Percentiles rank a stretch among this genome's conserved stretches.
Evolutionary conservation across 2,797 vertebrate species (phyloP).

Genomic region (Ptychadena robeensis): DNA sequence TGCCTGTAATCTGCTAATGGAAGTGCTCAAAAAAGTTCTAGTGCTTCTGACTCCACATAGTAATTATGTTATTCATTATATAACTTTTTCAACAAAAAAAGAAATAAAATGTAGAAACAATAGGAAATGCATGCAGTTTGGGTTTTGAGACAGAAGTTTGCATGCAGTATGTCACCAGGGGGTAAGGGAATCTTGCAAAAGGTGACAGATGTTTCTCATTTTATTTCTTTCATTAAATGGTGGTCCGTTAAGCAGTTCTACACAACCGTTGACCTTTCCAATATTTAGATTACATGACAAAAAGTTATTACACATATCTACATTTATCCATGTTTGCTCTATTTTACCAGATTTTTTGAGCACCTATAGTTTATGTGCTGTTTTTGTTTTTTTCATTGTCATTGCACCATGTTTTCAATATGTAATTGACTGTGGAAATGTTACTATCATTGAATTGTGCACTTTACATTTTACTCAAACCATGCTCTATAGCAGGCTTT

Average conservation of each 20-base stretch:
- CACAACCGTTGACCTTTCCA: too few species aligned
- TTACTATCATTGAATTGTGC: conserved; percentile 12
- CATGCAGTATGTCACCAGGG: too few species aligned
- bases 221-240: too few species aligned
- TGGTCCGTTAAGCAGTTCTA: too few species aligned
- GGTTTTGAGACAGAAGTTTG: too few species aligned
- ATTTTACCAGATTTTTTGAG: conserved; percentile 59
- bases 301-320: background rate
- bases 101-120: background rate
- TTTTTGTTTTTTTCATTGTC: background rate
- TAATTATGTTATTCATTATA: background rate
- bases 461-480: background rate
- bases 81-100: background rate
- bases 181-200: too few species aligned
- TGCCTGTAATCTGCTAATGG: conserved; percentile 56
- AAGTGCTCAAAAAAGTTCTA: conserved; percentile 60
- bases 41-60: background rate
- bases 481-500: background rate
- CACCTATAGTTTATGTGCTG: conserved; percentile 37
- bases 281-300: too few species aligned
- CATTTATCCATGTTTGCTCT: background rate
- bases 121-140: background rate
- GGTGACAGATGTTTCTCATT: too few species aligned
- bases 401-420: background rate
- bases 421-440: background rate